Base-by-base conservation (phyloP, 2,797 vertebrate genomes). In the Xyrichtys novacula region DNA sequence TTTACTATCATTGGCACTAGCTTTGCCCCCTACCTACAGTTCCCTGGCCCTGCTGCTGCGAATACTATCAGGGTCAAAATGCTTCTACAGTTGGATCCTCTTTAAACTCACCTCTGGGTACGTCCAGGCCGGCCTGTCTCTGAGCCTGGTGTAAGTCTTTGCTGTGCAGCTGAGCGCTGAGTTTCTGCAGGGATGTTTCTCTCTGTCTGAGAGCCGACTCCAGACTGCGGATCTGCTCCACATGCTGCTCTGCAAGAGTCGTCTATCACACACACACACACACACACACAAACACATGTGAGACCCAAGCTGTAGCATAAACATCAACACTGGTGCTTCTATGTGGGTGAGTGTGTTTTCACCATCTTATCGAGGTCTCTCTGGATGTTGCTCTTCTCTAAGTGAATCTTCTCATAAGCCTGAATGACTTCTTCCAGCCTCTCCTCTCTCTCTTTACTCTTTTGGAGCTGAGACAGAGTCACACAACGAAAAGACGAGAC, bases 321-420 rank as follows among this genome's bases (percentile, higher is more conserved):
- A 39, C 4, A 20, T 34, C 26, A 25, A 17, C 19, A 32, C 12
- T 43, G 26, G 49, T 39, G 31, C 15, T 7, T 19, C 68, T 93
- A 31, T 48, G 58, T 38, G 59, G 17, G 12, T 44, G 20, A 23
- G 43, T 28, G 7, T 12, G 16, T 31, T 61, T 93, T 83, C 82
- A 97, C 96, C 96, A 96, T 97, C 79, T 96, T 95, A 38, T 94
- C 95, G 25, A 97, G 90, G 74, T 97, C 95, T 0, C 90, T 95
- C 87, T 96, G 95, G 67, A 96, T 91, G 28, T 95, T 95, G 1
- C 88, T 95, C 76, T 96, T 96, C 91, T 97, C 96, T 78, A 95
- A 72, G 0, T 96, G 95, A 16, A 97, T 94, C 81, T 96, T 97
- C 91, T 96, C 95, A 0, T 96, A 97, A 2, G 95, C 96, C 87